Evolutionary conservation across 2,113 vertebrate genomes (phyloP).

Genomic region (Formicarius rufipectus): DNA sequence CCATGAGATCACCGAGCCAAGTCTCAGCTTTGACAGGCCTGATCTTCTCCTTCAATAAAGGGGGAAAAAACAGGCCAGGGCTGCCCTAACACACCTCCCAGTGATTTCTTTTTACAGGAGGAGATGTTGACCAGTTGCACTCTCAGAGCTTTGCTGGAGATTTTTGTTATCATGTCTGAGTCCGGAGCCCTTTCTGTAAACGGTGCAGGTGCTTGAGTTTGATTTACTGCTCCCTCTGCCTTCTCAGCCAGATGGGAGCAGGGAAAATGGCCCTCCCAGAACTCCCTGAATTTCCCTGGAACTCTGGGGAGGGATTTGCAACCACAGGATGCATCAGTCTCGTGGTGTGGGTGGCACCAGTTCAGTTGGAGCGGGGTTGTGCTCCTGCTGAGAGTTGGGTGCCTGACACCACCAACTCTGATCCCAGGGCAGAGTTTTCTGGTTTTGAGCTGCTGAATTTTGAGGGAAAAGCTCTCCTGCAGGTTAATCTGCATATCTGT

Average conservation of each 20-base stretch:
- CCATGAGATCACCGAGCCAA: neutral
- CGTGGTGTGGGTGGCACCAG: neutral
- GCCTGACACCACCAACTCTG: too few relatives aligned
- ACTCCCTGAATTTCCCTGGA: constrained; percentile 11
- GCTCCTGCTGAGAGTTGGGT: neutral
- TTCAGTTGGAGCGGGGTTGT: accelerated
- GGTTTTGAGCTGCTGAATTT: neutral
- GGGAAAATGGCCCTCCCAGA: neutral
- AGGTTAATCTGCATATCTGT: neutral
- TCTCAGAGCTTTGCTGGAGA: neutral
- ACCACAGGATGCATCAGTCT: neutral
- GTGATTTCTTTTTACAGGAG: neutral
- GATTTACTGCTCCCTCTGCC: neutral
- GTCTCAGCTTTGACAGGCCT: neutral
- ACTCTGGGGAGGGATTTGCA: constrained; percentile 34
- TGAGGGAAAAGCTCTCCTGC: neutral
- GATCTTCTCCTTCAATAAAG: neutral
- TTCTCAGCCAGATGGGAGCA: constrained; percentile 13
- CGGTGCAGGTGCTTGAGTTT: constrained; percentile 13
- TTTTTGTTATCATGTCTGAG: neutral
- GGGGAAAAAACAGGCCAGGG: neutral
- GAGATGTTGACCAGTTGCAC: neutral
- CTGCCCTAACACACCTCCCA: neutral
- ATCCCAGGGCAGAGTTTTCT: neutral
- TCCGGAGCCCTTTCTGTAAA: neutral